These are phyloP conservation scores for Allobates femoralis DNA, from an alignment of 2,797 vertebrate genomes.

Conservation along the genomic window DNA sequence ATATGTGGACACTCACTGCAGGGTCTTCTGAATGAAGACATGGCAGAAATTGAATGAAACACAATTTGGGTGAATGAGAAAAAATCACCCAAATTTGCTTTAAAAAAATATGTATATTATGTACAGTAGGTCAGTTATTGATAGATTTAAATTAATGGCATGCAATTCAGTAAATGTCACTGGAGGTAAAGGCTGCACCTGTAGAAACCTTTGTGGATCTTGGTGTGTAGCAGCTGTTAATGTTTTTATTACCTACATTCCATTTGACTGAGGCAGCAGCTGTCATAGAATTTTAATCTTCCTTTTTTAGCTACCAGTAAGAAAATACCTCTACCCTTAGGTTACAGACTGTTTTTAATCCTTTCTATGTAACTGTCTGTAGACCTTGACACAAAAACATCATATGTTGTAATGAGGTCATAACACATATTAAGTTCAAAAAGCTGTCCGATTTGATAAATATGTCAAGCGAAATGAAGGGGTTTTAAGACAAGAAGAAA, in stretches of 20 bases:
- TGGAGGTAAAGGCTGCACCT: conserved; percentile 15
- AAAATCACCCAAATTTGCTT: neutral
- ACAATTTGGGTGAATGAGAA: neutral
- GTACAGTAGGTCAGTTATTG: neutral
- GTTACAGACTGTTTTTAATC: neutral
- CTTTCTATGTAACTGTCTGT: neutral
- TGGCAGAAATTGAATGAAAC: neutral
- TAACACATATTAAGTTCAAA: neutral
- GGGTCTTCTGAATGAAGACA: neutral
- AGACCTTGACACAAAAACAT: neutral
- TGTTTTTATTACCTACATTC: conserved; percentile 34
- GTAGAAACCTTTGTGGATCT: neutral
- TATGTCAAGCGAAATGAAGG: neutral
- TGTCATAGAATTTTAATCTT: conserved; percentile 11
- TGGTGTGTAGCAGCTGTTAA: conserved; percentile 18
- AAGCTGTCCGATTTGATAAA: neutral
- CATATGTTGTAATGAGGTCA: neutral
- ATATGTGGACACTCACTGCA: too few species aligned
- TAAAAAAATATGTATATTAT: neutral
- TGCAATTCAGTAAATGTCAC: neutral
- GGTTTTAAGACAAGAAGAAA: neutral
- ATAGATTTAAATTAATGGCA: neutral
- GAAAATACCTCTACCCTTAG: neutral
- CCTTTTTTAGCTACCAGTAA: neutral
- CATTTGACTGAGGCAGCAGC: conserved; percentile 12